Conservation (phyloP, 2,113 vertebrate species). For the Conger conger region DNA sequence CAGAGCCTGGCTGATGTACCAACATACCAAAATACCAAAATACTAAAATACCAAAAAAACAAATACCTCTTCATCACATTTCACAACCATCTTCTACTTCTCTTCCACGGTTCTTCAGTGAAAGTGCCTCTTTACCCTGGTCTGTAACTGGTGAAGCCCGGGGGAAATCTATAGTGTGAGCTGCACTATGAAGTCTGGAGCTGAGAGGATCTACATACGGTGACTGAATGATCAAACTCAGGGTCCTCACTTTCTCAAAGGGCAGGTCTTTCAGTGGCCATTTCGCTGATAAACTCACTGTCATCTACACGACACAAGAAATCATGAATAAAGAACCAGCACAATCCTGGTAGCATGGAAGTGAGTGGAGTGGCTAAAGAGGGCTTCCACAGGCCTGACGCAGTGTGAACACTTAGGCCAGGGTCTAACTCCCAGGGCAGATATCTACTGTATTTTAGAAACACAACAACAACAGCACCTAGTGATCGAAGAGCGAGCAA, state of each 20-base stretch:
- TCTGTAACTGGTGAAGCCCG: constrained; percentile 53
- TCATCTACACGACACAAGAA: not conserved
- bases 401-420: not conserved
- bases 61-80: constrained; percentile 55
- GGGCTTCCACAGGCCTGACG: not conserved
- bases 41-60: too few relatives aligned
- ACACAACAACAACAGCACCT: not conserved
- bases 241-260: too few relatives aligned
- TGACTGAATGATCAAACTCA: not conserved
- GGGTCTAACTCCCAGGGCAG: not conserved
- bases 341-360: not conserved
- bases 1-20: not conserved
- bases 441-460: not conserved
- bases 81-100: constrained; percentile 57
- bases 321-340: not conserved
- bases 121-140: constrained; percentile 56
- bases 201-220: constrained; percentile 21
- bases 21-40: too few relatives aligned
- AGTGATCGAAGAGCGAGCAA: not conserved
- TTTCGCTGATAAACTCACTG: not conserved
- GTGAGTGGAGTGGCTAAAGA: not conserved
- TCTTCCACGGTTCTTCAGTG: too few relatives aligned
- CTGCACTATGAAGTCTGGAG: constrained; percentile 25
- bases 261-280: not conserved
- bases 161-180: constrained; percentile 46